Conservation (phyloP, 2,797 vertebrate genomes). For the Psittacula derbiana region DNA sequence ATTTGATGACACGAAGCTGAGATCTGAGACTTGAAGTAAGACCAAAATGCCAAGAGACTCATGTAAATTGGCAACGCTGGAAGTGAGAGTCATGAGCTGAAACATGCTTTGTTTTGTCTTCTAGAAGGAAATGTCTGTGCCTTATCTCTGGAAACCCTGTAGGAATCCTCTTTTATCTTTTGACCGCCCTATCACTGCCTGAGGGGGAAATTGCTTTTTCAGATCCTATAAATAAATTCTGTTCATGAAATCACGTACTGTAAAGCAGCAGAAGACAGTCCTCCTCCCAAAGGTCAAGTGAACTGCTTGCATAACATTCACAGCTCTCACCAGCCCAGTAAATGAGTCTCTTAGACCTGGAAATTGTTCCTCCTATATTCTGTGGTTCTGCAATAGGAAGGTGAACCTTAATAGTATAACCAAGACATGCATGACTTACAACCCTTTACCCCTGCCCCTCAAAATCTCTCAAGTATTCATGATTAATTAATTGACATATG, state of each 20-base stretch:
- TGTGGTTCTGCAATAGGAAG: background rate
- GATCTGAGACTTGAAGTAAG: background rate
- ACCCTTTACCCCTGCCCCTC: background rate
- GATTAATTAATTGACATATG: constrained; percentile 5
- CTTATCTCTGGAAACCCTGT: background rate
- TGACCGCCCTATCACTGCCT: background rate
- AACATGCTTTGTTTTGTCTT: background rate
- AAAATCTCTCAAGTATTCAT: background rate
- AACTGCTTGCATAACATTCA: background rate
- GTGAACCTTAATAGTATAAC: background rate
- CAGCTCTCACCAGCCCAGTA: background rate
- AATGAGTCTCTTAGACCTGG: background rate
- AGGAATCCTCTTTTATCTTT: background rate
- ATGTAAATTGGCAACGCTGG: background rate
- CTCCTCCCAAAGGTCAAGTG: background rate
- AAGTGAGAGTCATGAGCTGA: background rate
- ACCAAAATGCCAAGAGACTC: background rate
- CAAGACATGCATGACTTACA: background rate
- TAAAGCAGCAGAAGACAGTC: background rate
- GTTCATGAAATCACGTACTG: background rate
- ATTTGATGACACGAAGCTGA: background rate
- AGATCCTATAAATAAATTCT: background rate
- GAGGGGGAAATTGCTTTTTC: constrained; percentile 10
- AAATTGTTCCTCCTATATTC: background rate
- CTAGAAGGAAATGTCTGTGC: background rate